These are phyloP conservation scores for Neotoxoptera formosana DNA, from an alignment of 1,140 invertebrate species.

Conservation along the genomic window DNA sequence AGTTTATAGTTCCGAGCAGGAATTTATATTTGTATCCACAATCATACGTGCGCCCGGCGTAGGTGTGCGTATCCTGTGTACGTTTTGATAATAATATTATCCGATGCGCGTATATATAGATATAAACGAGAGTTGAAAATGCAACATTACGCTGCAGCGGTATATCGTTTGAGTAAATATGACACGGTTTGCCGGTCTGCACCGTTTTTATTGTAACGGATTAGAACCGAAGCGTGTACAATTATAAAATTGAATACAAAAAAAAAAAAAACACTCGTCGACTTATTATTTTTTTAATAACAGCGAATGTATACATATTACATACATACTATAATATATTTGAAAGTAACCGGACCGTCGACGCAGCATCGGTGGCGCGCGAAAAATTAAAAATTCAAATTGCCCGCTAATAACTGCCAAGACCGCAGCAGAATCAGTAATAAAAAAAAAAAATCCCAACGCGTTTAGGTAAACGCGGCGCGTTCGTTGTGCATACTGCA, in stretches of 20 bases:
- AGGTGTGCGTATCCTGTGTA: not conserved
- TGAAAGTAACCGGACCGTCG: not conserved
- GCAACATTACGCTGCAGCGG: not conserved
- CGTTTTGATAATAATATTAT: not conserved
- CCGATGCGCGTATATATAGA: not conserved
- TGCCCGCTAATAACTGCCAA: not conserved
- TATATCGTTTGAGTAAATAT: not conserved
- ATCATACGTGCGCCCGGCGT: not conserved
- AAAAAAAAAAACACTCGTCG: not conserved
- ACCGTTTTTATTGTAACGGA: not conserved
- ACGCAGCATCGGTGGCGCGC: not conserved
- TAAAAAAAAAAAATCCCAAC: slow-evolving; percentile 5
- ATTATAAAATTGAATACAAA: not conserved
- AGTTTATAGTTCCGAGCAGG: not conserved
- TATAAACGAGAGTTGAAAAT: not conserved
- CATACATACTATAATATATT: not conserved
- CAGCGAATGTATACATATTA: not conserved
- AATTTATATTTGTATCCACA: not conserved
- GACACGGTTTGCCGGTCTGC: not conserved
- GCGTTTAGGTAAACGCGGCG: not conserved
- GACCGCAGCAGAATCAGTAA: not conserved
- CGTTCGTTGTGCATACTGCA: not conserved
- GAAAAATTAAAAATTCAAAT: not conserved
- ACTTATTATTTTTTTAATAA: slow-evolving; percentile 10
- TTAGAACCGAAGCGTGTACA: not conserved